These are phyloP conservation scores for Dicyrtomina minuta DNA, from an alignment of 2,888 invertebrate genomes.

Conservation along the genomic window DNA sequence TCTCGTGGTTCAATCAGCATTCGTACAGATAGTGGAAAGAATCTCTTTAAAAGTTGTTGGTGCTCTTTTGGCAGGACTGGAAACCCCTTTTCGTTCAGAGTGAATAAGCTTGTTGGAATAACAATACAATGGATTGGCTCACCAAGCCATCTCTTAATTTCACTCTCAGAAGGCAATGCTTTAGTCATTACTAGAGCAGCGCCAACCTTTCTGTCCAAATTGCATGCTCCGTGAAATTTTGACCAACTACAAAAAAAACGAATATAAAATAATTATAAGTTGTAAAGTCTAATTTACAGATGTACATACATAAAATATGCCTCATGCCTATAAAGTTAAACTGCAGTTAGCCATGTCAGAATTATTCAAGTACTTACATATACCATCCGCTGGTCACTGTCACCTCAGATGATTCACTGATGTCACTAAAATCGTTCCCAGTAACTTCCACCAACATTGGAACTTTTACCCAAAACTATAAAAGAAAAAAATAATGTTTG, in stretches of 20 bases:
- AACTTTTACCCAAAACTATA: slow-evolving; percentile 14
- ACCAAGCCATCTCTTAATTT: slow-evolving; percentile 82
- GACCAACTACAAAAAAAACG: slow-evolving; percentile 63
- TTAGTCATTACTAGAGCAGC: slow-evolving; percentile 78
- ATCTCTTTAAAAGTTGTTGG: slow-evolving; percentile 67
- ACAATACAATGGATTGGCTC: slow-evolving; percentile 87
- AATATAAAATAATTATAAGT: no score
- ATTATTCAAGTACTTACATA: slow-evolving; percentile 30
- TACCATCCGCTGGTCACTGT: slow-evolving; percentile 33
- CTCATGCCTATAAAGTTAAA: no score
- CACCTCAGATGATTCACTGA: no score
- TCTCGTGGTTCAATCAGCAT: slow-evolving; percentile 67
- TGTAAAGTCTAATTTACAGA: no score
- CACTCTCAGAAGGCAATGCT: slow-evolving; percentile 71
- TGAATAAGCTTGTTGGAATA: slow-evolving; percentile 78
- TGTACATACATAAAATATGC: no score
- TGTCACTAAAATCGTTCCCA: neutral
- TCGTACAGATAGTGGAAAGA: slow-evolving; percentile 67
- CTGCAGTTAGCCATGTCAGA: no score
- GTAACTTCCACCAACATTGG: slow-evolving; percentile 13
- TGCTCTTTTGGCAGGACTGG: slow-evolving; percentile 76
- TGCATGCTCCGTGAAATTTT: slow-evolving; percentile 60
- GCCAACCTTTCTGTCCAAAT: slow-evolving; percentile 63
- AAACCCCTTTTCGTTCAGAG: slow-evolving; percentile 84
- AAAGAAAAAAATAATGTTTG: neutral